Percentiles rank a stretch among this genome's conserved stretches.
Conservation (phyloP, 1,140 invertebrate species). For the Drosophila leontia region DNA sequence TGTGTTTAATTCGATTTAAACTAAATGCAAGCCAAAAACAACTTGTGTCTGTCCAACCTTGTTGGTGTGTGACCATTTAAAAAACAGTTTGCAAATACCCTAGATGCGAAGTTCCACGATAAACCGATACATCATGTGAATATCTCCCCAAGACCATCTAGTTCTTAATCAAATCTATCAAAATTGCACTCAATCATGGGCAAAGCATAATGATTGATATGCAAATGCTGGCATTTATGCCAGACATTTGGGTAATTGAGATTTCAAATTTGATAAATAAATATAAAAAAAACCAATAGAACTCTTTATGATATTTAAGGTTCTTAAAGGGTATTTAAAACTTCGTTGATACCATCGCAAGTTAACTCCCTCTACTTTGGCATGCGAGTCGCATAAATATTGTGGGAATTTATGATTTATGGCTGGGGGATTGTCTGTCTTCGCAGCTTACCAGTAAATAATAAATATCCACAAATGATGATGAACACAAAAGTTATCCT, state of each 20-base stretch:
- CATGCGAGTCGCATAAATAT: slow-evolving; percentile 53
- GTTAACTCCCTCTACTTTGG: slow-evolving; percentile 18
- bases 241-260: slow-evolving; percentile 5
- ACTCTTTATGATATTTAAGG: neutral
- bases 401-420: slow-evolving; percentile 57
- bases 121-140: neutral
- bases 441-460: slow-evolving; percentile 51
- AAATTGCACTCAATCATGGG: slow-evolving; percentile 22
- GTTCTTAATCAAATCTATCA: slow-evolving; percentile 17
- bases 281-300: neutral
- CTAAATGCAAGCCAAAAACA: slow-evolving; percentile 35
- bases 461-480: slow-evolving; percentile 81
- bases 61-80: slow-evolving; percentile 46
- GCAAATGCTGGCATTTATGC: slow-evolving; percentile 4
- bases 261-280: neutral
- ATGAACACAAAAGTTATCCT: slow-evolving; percentile 75
- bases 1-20: slow-evolving; percentile 70
- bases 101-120: neutral
- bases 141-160: slow-evolving; percentile 5
- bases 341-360: neutral
- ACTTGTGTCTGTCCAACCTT: slow-evolving; percentile 13
- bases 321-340: neutral
- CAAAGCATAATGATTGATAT: slow-evolving; percentile 18
- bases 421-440: slow-evolving; percentile 34
- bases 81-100: slow-evolving; percentile 25